These are phyloP conservation scores for Xyrichtys novacula DNA, from an alignment of 2,797 vertebrate species.

Conservation along the genomic window DNA sequence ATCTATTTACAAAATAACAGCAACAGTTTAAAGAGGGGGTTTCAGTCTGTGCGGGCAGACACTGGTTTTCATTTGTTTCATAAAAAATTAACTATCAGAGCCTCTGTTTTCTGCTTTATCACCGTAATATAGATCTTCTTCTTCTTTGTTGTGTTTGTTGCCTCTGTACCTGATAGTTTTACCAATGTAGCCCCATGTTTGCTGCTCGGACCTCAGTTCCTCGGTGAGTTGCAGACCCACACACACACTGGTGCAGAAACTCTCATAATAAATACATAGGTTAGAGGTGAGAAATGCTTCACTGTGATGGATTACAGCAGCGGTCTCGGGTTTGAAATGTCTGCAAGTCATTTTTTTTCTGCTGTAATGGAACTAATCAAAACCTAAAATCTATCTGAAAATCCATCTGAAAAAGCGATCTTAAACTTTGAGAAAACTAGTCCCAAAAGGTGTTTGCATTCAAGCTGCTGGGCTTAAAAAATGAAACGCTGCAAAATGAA, in stretches of 20 bases:
- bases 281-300: background rate
- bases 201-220: background rate
- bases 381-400: background rate
- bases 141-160: background rate
- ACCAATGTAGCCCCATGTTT: background rate
- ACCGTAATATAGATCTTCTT: background rate
- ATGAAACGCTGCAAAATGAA: slow-evolving; percentile 1
- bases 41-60: background rate
- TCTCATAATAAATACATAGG: background rate
- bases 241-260: background rate
- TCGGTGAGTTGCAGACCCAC: background rate
- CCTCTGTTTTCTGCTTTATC: background rate
- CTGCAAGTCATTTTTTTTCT: background rate
- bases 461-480: background rate
- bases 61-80: background rate
- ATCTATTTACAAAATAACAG: background rate
- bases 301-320: background rate
- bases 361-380: background rate
- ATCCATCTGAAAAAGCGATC: background rate
- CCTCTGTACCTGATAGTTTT: background rate
- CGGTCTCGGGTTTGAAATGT: background rate
- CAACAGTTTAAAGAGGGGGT: background rate
- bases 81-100: background rate
- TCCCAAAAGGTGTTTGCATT: background rate
- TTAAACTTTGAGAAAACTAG: background rate